Conservation (phyloP, 2,113 vertebrate species). For the Chloropsis hardwickii region DNA sequence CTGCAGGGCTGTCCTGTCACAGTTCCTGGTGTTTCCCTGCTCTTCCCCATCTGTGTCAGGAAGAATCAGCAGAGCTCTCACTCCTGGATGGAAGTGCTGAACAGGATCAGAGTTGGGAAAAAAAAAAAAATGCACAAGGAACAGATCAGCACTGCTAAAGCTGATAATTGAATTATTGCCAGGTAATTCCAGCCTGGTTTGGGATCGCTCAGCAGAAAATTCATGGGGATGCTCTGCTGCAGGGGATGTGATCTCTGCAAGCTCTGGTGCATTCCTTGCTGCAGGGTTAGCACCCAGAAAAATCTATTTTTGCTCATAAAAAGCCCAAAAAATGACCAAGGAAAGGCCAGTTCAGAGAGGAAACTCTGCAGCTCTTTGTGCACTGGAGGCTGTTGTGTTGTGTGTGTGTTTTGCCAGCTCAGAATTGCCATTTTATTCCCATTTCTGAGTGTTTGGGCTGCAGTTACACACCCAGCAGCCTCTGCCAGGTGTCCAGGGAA, state of each 20-base stretch:
- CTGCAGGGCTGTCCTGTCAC: neutral
- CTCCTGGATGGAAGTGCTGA: too few species aligned
- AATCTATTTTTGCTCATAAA: neutral
- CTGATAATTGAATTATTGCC: neutral
- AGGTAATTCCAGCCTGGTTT: neutral
- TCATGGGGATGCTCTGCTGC: neutral
- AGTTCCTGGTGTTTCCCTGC: too few species aligned
- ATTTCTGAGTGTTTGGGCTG: neutral
- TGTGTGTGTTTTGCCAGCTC: neutral
- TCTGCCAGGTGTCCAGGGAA: neutral
- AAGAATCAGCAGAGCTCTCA: too few species aligned
- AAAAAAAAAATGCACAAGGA: neutral
- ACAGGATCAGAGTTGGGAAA: rapidly evolving
- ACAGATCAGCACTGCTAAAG: neutral
- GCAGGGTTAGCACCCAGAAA: neutral
- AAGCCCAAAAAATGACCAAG: neutral
- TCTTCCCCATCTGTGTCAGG: neutral
- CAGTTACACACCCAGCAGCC: neutral
- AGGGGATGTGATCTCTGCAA: neutral
- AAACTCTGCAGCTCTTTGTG: neutral
- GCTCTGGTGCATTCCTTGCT: neutral
- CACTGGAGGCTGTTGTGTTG: too few species aligned
- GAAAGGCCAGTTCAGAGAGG: neutral
- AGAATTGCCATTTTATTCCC: rapidly evolving
- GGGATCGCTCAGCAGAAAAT: neutral